Percentiles rank a stretch among this genome's conserved stretches.
Conservation (phyloP, 2,113 vertebrate species). For the Malurus elegans region DNA sequence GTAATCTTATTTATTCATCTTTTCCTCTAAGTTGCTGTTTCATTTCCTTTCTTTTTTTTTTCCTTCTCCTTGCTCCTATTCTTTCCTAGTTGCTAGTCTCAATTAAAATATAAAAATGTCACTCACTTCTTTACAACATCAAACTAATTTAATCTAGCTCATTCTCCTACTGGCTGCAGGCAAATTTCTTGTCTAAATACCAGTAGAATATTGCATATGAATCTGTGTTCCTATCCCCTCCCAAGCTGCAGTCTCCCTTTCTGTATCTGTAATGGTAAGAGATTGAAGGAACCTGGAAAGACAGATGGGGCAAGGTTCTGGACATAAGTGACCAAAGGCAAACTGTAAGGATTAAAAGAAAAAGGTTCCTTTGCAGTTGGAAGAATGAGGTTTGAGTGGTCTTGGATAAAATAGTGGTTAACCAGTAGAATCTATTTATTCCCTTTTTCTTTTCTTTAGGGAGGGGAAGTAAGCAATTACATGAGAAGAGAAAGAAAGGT, state of each 20-base stretch:
- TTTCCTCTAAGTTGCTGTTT: neutral
- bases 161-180: neutral
- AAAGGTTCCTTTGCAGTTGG: neutral
- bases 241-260: neutral
- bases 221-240: neutral
- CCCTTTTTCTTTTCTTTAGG: neutral
- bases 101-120: conserved; percentile 50
- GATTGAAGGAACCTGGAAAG: neutral
- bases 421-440: neutral
- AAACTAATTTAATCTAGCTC: conserved; percentile 5
- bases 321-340: neutral
- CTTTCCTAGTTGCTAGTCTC: neutral
- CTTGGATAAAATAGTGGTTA: neutral
- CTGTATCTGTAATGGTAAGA: neutral
- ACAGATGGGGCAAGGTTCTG: neutral
- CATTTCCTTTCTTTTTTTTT: neutral
- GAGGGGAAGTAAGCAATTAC: neutral
- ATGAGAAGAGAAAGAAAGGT: neutral
- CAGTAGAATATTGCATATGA: neutral
- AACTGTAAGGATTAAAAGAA: neutral
- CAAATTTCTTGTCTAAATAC: conserved; percentile 30
- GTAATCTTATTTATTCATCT: neutral
- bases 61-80: neutral
- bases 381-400: neutral
- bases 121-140: neutral